Evolutionary conservation across 2,797 vertebrate genomes (phyloP).

Genomic region (Anomalospiza imberbis): DNA sequence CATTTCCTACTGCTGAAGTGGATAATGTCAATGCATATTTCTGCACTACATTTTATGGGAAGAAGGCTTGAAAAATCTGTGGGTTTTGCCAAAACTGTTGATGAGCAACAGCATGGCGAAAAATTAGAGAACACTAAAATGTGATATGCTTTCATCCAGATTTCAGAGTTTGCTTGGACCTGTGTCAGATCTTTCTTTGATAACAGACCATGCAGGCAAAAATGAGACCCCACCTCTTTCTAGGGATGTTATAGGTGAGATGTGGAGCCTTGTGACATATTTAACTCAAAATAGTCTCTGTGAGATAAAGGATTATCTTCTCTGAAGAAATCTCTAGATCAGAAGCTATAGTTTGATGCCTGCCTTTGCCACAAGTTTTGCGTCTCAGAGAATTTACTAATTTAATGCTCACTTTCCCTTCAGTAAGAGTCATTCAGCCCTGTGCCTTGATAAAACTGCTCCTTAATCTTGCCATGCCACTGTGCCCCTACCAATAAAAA

Average conservation of each 20-base stretch:
- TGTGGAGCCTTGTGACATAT: neutral
- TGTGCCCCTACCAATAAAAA: neutral
- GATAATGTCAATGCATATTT: neutral
- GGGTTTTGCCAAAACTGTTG: neutral
- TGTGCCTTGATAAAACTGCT: neutral
- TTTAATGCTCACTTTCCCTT: neutral
- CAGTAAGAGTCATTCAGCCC: neutral
- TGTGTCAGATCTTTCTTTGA: neutral
- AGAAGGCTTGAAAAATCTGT: neutral
- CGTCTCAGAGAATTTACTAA: neutral
- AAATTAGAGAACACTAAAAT: neutral
- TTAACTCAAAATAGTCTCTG: neutral
- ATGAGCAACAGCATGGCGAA: neutral
- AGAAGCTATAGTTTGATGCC: neutral
- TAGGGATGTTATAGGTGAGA: neutral
- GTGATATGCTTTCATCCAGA: neutral
- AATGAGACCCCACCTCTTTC: neutral
- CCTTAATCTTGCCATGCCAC: neutral
- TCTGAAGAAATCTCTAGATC: neutral
- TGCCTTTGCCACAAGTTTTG: neutral
- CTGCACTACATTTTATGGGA: neutral
- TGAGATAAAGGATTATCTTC: neutral
- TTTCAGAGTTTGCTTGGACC: neutral
- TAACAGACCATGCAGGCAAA: neutral
- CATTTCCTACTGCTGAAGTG: neutral